Evolutionary conservation across 2,113 vertebrate species (phyloP).

Genomic region (Zapus hudsonius): DNA sequence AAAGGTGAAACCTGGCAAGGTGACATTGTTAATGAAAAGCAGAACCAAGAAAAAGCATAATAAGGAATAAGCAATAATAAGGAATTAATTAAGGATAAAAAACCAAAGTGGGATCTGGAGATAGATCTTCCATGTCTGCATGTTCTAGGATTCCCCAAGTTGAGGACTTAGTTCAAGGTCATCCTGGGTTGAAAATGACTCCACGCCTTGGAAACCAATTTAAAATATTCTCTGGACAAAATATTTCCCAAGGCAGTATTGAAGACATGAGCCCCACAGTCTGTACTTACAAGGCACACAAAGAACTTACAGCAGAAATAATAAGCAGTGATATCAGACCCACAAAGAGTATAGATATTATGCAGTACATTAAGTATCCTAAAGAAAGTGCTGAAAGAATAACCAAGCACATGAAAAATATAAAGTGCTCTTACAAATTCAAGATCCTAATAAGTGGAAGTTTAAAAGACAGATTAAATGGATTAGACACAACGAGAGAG

Average conservation of each 20-base stretch:
- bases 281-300: neutral
- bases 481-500: neutral
- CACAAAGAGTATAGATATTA: neutral
- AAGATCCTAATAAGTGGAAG: neutral
- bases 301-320: neutral
- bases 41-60: neutral
- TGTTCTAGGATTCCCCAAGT: neutral
- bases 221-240: slow-evolving; percentile 11
- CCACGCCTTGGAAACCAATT: neutral
- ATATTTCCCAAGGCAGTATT: neutral
- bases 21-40: neutral
- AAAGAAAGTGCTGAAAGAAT: neutral
- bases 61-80: neutral
- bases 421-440: neutral
- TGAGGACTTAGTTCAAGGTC: neutral
- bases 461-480: neutral
- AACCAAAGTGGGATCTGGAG: neutral
- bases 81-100: neutral
- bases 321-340: neutral
- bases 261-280: neutral
- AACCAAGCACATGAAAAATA: neutral
- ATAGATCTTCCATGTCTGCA: neutral
- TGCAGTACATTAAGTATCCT: neutral
- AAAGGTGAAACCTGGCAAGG: neutral
- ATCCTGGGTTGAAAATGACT: neutral